A percentile compares a stretch with the other conserved stretches of the same genome.
Conservation (phyloP, 2,797 vertebrate genomes). For the Melanotaenia parkinsoni region DNA sequence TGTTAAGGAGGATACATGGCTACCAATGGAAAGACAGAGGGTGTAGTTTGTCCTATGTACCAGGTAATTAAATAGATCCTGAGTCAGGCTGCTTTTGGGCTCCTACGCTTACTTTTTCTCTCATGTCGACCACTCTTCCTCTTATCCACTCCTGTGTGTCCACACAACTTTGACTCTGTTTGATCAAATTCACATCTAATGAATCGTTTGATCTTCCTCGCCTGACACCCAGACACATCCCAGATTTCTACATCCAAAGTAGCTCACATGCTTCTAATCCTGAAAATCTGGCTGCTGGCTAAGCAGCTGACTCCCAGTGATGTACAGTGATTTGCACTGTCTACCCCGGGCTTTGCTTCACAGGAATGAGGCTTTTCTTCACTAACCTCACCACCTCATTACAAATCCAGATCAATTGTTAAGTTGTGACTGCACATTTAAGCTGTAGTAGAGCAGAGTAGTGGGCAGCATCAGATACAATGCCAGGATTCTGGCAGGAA, state of each 20-base stretch:
- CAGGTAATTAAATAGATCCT: constrained; percentile 55
- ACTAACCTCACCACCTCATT: constrained; percentile 34
- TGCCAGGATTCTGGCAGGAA: constrained; percentile 52
- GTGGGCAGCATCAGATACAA: constrained; percentile 18
- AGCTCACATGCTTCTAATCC: constrained; percentile 65
- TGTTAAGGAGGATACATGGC: no score
- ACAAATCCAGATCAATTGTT: constrained; percentile 36
- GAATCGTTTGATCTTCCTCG: constrained; percentile 70
- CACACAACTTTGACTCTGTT: constrained; percentile 63
- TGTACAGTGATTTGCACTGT: constrained; percentile 47
- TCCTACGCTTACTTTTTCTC: constrained; percentile 38
- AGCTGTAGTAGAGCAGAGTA: neutral
- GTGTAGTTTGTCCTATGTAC: neutral
- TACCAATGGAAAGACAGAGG: no score
- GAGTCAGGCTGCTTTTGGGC: constrained; percentile 41
- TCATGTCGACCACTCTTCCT: constrained; percentile 41
- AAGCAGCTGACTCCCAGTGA: constrained; percentile 53
- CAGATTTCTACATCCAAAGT: constrained; percentile 59
- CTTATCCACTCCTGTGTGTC: constrained; percentile 51
- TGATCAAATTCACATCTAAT: constrained; percentile 73
- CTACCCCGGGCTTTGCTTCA: constrained; percentile 50
- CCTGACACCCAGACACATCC: constrained; percentile 63
- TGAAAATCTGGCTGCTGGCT: constrained; percentile 51
- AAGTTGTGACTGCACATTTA: constrained; percentile 27
- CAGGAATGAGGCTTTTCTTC: constrained; percentile 41